These are phyloP conservation scores for Graptemys geographica DNA, from an alignment of 2,797 vertebrate species.

Conservation along the genomic window DNA sequence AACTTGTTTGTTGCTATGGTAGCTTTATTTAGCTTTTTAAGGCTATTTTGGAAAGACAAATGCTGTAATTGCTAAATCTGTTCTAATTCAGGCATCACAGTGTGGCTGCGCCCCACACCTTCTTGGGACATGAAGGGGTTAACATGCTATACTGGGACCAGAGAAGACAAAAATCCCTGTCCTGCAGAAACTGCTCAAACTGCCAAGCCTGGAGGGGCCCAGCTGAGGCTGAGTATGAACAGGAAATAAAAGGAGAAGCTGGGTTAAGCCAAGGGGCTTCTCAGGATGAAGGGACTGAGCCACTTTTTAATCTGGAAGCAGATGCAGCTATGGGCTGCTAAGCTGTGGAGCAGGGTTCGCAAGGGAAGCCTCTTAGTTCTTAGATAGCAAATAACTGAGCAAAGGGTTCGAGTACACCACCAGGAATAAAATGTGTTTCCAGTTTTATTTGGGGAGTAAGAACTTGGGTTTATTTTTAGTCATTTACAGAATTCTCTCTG, in stretches of 20 bases:
- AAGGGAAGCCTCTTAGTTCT: not conserved
- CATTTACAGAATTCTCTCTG: not conserved
- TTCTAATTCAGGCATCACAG: not conserved
- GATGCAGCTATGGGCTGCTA: not conserved
- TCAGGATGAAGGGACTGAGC: not conserved
- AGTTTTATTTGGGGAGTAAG: not conserved
- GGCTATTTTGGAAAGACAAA: slow-evolving; percentile 29
- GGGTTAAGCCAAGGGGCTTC: not conserved
- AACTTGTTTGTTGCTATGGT: slow-evolving; percentile 21
- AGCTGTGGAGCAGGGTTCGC: not conserved
- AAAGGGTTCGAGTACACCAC: not conserved
- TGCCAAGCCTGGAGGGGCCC: not conserved
- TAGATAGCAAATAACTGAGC: not conserved
- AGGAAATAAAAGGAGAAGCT: not conserved
- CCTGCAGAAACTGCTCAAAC: not conserved
- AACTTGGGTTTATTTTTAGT: not conserved
- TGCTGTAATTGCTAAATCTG: slow-evolving; percentile 2
- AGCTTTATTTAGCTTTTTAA: slow-evolving; percentile 49
- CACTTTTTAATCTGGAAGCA: not conserved
- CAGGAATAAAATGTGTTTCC: not conserved
- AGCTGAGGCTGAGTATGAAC: not conserved
- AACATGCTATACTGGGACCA: not conserved
- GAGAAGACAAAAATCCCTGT: not conserved
- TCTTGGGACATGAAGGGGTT: not conserved
- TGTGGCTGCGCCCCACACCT: not conserved